Evolutionary conservation across 2,888 invertebrate genomes (phyloP), one percentile per base, ranked within the genome.

Genomic region (Ferdinandea cuprea): DNA sequence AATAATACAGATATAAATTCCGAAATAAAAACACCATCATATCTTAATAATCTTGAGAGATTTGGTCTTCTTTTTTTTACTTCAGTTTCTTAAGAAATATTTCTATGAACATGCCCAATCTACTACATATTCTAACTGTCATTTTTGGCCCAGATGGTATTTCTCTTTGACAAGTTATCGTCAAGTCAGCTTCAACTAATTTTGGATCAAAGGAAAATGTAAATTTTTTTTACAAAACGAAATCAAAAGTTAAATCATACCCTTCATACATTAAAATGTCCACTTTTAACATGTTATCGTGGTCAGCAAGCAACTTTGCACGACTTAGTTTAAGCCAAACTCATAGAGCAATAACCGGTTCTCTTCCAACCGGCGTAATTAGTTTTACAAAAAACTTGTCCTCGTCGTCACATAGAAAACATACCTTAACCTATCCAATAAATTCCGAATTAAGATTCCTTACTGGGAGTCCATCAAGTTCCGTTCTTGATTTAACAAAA

Each of bases 401-500:
- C 2, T 54, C 52, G 3, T 61, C 42, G 28, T 52, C 40, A 59
- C 52, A 15, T n/a, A 71, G 28, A 8, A 44, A 77, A 59, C 28
- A 63, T 21, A 13, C 32, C 48, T 71, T 81, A 81, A 76, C 66
- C 71, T 66, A 54, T 72, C 77, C 81, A 30, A 44, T 52, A 28
- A 66, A 28, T 59, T 52, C 8, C n/a, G 19, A 71, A 54, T 61
- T 72, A 13, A 48, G 44, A 28, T 48, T 48, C n/a, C 37, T 25
- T 7, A 4, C 25, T 35, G 30, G 13, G 9, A 71, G 37, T 11
- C 66, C 77, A 15, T 59, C 59, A 7, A 42, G 7, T 0, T 40
- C 37, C 5, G 17, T 59, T 5, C 2, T 52, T 5, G 17, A 13
- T 0, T 46, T 77, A 11, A 48, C 44, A 8, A 54, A 48, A 30